phyloP scores from a whole-genome alignment of 2,113 vertebrate genomes.

The Dermatemys mawii region DNA sequence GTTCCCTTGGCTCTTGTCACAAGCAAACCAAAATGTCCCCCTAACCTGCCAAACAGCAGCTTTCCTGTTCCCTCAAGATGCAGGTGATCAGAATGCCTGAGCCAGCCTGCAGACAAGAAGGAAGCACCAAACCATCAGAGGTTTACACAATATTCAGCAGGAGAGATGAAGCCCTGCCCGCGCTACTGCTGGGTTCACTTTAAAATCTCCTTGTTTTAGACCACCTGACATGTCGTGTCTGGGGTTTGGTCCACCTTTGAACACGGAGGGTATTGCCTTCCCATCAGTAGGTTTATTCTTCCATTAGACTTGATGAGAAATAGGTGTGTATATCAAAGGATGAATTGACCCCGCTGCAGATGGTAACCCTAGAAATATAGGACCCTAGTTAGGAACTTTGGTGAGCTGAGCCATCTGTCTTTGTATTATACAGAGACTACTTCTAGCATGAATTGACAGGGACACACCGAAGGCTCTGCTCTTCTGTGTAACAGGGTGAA shows the following conservation, averaged over 20 bases:
- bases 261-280: rapidly evolving
- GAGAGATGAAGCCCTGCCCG: neutral
- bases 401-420: neutral
- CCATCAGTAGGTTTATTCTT: rapidly evolving
- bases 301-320: rapidly evolving
- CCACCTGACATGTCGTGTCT: neutral
- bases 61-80: conserved; percentile 70
- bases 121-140: conserved; percentile 43
- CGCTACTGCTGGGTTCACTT: neutral
- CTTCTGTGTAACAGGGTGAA: rapidly evolving
- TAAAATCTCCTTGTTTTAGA: neutral
- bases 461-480: neutral
- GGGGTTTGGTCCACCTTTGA: neutral
- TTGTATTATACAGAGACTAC: neutral
- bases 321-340: neutral
- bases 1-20: conserved; percentile 72
- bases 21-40: conserved; percentile 74
- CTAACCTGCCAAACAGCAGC: conserved; percentile 67
- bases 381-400: neutral
- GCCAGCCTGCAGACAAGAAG: conserved; percentile 74
- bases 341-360: rapidly evolving
- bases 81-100: conserved; percentile 74
- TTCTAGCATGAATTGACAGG: neutral
- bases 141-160: neutral
- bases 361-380: too few relatives aligned